phyloP scores from a whole-genome alignment of 1,140 invertebrate species.

The Trachymyrmex cornetzi region DNA sequence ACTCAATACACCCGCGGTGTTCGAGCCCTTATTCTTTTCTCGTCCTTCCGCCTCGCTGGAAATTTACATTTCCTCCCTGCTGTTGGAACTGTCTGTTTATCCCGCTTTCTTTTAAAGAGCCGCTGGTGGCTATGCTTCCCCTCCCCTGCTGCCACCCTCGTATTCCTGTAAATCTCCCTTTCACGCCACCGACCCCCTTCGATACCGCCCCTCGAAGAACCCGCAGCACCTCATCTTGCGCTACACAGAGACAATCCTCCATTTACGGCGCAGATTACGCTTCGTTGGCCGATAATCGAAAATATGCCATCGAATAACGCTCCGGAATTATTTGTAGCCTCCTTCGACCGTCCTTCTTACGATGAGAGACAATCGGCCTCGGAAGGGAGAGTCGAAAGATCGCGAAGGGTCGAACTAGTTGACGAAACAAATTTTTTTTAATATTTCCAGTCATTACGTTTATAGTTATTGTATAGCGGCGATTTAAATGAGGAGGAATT shows the following conservation, averaged over 20 bases:
- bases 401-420: slow-evolving; percentile 46
- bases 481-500: slow-evolving; percentile 12
- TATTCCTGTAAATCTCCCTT: slow-evolving; percentile 49
- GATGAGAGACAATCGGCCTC: slow-evolving; percentile 74
- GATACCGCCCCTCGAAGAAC: slow-evolving; percentile 70
- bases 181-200: slow-evolving; percentile 59
- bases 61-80: slow-evolving; percentile 87
- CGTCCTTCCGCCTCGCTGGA: slow-evolving; percentile 86
- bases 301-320: slow-evolving; percentile 85
- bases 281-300: slow-evolving; percentile 86
- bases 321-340: slow-evolving; percentile 81
- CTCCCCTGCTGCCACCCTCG: slow-evolving; percentile 28
- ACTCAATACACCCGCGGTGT: slow-evolving; percentile 84
- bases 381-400: slow-evolving; percentile 49
- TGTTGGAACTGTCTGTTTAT: slow-evolving; percentile 86
- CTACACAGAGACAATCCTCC: slow-evolving; percentile 84
- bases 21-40: slow-evolving; percentile 86
- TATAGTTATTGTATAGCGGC: too few species aligned
- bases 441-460: slow-evolving; percentile 29
- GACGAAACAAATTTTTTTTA: slow-evolving; percentile 46
- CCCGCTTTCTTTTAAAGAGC: slow-evolving; percentile 86
- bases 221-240: slow-evolving; percentile 83
- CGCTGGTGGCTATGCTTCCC: slow-evolving; percentile 80
- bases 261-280: slow-evolving; percentile 85
- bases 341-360: not conserved